Evolutionary conservation across 2,113 vertebrate species (phyloP), one percentile per base, ranked within the genome.

Genomic region (Sminthopsis crassicaudata): DNA sequence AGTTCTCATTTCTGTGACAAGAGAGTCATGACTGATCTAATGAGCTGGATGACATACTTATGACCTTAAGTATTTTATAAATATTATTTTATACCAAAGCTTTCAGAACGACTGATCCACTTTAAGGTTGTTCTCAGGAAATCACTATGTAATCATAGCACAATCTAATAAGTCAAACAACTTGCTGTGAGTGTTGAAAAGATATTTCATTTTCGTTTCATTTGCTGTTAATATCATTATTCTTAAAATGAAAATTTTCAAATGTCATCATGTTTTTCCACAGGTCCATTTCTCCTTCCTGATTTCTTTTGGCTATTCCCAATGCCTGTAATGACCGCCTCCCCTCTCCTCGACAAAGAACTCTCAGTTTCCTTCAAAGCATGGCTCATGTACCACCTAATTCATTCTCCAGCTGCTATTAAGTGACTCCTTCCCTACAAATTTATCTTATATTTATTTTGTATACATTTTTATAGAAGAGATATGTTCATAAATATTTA

Each of bases 1-100:
- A 53, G 96, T 96, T 91, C 25, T 55, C 67, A 90, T 97, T 90
- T 46, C 55, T 46, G 7, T 53, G 90, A 84, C 90, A 95, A 0
- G 12, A 91, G 91, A 30, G 46, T 36, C 0, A 12, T 22, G 88
- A 55, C 91, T 46, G 54, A 6, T 92, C 53, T 96, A 97, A 98
- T 94, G 97, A 97, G 96, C 92, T 8, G 57, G 16, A 57, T 96
- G 2, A 93, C 0, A 95, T 94, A 95, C 97, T 97, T 92, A 54
- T 95, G 93, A 96, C 27, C 84, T 96, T 46, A 93, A 93, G 9
- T 90, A 91, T 51, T 95, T 94, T 50, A 53, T 96, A 97, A 97
- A 97, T 98, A 92, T 97, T 98, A 96, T 95, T 96, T 60, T 95
- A 94, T 93, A 57, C 60, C 42, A 76, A 46, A 91, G 91, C 92